Conservation (phyloP, 2,113 vertebrate genomes). For the Calyptomena viridis region DNA sequence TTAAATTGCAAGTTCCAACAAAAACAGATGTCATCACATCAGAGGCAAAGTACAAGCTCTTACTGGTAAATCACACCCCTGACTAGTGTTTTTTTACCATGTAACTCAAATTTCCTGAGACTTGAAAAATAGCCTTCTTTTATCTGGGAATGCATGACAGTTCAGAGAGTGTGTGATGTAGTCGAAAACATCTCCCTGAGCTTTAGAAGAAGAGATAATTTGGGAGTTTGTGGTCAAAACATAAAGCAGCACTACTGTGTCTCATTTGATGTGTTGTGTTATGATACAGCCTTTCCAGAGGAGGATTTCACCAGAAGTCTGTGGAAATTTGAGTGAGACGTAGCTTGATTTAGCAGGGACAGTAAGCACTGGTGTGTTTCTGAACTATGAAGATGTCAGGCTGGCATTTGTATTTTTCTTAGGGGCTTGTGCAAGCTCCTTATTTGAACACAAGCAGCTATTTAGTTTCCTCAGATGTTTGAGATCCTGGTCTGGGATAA, state of each 20-base stretch:
- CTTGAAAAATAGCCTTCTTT: neutral
- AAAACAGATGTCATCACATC: neutral
- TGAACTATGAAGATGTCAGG: neutral
- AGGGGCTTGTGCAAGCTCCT: neutral
- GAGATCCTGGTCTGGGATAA: neutral
- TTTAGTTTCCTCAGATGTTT: neutral
- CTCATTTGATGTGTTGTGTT: neutral
- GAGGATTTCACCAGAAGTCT: neutral
- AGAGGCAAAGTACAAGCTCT: neutral
- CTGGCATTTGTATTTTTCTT: neutral
- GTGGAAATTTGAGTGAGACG: neutral
- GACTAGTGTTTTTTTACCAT: neutral
- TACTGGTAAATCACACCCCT: neutral
- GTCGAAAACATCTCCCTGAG: neutral
- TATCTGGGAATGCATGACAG: neutral
- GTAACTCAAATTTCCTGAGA: neutral
- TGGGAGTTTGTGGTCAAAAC: neutral
- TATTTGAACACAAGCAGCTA: neutral
- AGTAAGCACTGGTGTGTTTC: neutral
- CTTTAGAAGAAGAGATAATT: neutral
- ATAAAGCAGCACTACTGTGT: neutral
- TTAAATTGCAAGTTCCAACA: neutral
- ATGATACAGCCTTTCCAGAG: neutral
- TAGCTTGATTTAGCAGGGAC: neutral
- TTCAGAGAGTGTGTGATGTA: neutral